Evolutionary conservation across 2,113 vertebrate genomes (phyloP).

Genomic region (Phalacrocorax aristotelis): DNA sequence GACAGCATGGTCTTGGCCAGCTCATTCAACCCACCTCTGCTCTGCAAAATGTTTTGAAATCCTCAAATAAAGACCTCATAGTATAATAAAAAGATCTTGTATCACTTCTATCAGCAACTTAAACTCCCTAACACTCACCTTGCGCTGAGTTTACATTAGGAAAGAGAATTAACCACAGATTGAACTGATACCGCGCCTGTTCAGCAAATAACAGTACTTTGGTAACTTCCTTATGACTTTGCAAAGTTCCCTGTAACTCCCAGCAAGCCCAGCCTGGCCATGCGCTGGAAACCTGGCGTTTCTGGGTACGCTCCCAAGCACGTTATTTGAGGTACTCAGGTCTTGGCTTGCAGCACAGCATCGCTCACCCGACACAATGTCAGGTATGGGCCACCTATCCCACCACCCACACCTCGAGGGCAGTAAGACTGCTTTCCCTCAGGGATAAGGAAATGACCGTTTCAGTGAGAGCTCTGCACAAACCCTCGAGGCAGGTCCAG

Average conservation of each 20-base stretch:
- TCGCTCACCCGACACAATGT: too few species aligned
- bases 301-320: not conserved
- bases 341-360: not conserved
- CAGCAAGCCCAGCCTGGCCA: not conserved
- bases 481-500: not conserved
- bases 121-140: not conserved
- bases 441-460: accelerated
- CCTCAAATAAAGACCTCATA: not conserved
- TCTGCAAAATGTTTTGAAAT: not conserved
- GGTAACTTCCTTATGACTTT: not conserved
- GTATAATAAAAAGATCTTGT: accelerated
- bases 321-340: not conserved
- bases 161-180: not conserved
- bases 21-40: not conserved
- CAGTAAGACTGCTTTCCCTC: not conserved
- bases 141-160: not conserved
- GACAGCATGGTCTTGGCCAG: not conserved
- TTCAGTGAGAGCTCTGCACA: not conserved
- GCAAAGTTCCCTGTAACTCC: not conserved
- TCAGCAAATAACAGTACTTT: not conserved
- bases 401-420: not conserved
- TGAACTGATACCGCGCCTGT: not conserved
- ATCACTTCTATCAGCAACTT: not conserved
- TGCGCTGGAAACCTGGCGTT: accelerated
- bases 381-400: accelerated